Conservation (phyloP, 2,888 invertebrate genomes). For the Trichogramma dendrolimi region DNA sequence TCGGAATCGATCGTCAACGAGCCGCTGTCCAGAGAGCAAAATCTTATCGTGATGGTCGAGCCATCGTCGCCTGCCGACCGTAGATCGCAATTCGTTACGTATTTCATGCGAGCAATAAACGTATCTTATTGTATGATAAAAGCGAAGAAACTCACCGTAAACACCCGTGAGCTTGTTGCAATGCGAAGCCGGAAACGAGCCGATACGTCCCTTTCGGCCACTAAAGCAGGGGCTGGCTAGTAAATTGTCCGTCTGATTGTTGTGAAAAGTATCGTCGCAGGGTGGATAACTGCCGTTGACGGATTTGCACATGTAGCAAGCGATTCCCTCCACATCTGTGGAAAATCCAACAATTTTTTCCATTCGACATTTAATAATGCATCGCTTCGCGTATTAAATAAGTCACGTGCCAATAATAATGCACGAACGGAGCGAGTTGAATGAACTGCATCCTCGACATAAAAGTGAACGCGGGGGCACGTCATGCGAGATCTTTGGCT, state of each 20-base stretch:
- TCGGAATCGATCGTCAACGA: conserved; percentile 94
- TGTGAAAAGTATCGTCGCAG: conserved; percentile 95
- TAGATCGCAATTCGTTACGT: neutral
- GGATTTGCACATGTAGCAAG: conserved; percentile 96
- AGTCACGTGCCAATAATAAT: neutral
- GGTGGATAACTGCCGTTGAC: conserved; percentile 79
- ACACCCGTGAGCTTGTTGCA: conserved; percentile 93
- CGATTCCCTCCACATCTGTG: conserved; percentile 64
- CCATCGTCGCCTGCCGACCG: conserved; percentile 67
- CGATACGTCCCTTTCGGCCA: conserved; percentile 86
- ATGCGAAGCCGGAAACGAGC: conserved; percentile 92
- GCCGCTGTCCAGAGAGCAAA: conserved; percentile 93
- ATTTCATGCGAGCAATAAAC: neutral
- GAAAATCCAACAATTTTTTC: neutral
- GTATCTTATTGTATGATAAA: conserved; percentile 13
- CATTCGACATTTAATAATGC: neutral
- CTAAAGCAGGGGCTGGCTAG: conserved; percentile 91
- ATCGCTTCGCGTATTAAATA: neutral
- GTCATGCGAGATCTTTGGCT: no score
- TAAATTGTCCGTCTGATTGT: conserved; percentile 79
- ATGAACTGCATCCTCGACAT: neutral
- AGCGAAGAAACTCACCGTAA: conserved; percentile 64
- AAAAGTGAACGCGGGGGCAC: no score
- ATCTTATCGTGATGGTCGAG: conserved; percentile 79
- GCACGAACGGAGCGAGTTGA: neutral